Base-by-base conservation (phyloP, 1,140 invertebrate genomes). In the Sycophila sp. region DNA sequence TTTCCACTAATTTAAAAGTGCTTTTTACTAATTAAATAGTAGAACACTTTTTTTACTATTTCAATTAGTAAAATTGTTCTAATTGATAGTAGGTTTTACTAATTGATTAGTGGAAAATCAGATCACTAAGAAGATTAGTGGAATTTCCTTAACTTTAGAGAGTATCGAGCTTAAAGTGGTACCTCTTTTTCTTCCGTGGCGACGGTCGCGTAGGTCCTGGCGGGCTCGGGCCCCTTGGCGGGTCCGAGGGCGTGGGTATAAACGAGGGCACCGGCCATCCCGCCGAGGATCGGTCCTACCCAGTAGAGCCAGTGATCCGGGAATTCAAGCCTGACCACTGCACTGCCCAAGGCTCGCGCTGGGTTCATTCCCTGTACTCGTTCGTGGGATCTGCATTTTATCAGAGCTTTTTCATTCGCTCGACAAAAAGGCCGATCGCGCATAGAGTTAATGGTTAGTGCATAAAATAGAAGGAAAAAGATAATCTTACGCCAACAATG, bases 331-430 rank as follows among this genome's bases (percentile, higher is more conserved):
- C 90, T 89, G 40, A 97, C 91, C 11, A 96, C 90, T 2, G 94
- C 93, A 7, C 94, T 94, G 59, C 95, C 95, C 78, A 97, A 91
- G 28, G 92, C 92, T 66, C 95, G 88, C 0, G 95, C 95, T 0
- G 94, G 94, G 86, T 97, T 97, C 94, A 97, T 96, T 72, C n/a
- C 93, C 92, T 19, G 94, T 89, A 47, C 94, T 94, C 3, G 95
- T 96, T 82, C 92, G 94, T 71, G 91, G 89, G 64, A 91, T 84
- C 91, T 92, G 73, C 19, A 76, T 53, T 53, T 30, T n/a, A n/a
- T n/a, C n/a, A n/a, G n/a, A n/a, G n/a, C n/a, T n/a, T 17, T 17
- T 19, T 42, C 40, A 17, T 17, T 17, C 19, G 19, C 40, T 17
- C 19, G 40, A 42, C 15, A 15, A 42, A 17, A 42, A 42, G 5